These are phyloP conservation scores for Sesamia nonagrioides DNA, from an alignment of 1,140 invertebrate genomes.

Conservation along the genomic window DNA sequence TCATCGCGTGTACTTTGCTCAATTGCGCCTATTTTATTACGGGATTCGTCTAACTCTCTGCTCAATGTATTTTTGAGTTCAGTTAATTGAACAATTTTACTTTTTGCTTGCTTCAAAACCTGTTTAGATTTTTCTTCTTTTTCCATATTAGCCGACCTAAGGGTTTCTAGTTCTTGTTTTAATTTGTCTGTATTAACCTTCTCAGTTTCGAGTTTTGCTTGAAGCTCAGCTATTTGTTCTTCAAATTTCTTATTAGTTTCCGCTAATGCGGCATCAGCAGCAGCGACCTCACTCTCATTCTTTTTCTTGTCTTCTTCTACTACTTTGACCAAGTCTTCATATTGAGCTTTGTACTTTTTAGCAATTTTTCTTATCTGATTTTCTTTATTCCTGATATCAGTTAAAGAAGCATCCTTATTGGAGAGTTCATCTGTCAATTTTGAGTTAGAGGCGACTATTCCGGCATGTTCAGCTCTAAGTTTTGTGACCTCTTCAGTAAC, in stretches of 20 bases:
- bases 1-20: slow-evolving; percentile 87
- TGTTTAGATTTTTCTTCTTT: slow-evolving; percentile 92
- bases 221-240: slow-evolving; percentile 89
- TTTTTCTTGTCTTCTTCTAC: slow-evolving; percentile 90
- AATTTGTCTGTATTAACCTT: slow-evolving; percentile 90
- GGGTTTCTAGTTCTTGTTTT: slow-evolving; percentile 91
- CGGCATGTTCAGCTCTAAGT: slow-evolving; percentile 84
- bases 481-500: slow-evolving; percentile 88
- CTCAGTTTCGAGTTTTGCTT: slow-evolving; percentile 87
- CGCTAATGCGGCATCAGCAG: slow-evolving; percentile 73
- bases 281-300: slow-evolving; percentile 82
- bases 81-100: slow-evolving; percentile 90
- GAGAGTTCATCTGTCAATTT: slow-evolving; percentile 91
- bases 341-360: slow-evolving; percentile 96
- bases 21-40: slow-evolving; percentile 87
- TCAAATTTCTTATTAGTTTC: slow-evolving; percentile 84
- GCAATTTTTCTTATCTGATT: slow-evolving; percentile 96
- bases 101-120: slow-evolving; percentile 91
- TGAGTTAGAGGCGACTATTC: slow-evolving; percentile 89
- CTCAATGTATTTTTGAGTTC: slow-evolving; percentile 90
- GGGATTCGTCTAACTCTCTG: slow-evolving; percentile 89
- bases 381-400: slow-evolving; percentile 93
- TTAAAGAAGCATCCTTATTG: slow-evolving; percentile 90
- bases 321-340: slow-evolving; percentile 91
- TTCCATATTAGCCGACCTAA: slow-evolving; percentile 89